Conservation (phyloP, 2,797 vertebrate genomes). For the Picus viridis region DNA sequence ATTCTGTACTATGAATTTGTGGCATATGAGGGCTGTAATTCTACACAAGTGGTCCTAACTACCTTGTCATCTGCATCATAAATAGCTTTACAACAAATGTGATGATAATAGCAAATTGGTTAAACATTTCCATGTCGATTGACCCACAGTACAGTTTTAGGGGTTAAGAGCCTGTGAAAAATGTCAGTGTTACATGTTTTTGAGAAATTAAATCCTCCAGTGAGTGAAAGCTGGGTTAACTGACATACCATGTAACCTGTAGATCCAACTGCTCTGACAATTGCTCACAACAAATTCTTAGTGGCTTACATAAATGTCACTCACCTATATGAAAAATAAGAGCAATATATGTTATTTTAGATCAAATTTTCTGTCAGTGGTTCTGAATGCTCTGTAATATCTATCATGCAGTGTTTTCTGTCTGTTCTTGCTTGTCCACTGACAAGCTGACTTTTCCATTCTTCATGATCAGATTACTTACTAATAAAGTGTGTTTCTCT, state of each 20-base stretch:
- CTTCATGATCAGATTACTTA: not conserved
- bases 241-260: not conserved
- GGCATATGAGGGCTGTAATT: not conserved
- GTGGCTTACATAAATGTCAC: not conserved
- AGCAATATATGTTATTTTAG: not conserved
- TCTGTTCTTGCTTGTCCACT: not conserved
- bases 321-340: not conserved
- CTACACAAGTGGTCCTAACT: not conserved
- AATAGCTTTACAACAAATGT: not conserved
- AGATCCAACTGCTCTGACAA: constrained; percentile 23
- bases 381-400: not conserved
- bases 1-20: not conserved
- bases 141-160: not conserved
- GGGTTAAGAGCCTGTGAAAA: not conserved
- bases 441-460: not conserved
- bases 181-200: not conserved
- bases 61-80: not conserved
- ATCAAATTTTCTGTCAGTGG: not conserved
- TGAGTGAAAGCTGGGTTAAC: not conserved
- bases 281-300: constrained; percentile 10
- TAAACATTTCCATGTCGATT: not conserved
- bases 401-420: not conserved
- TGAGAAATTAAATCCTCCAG: not conserved
- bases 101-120: not conserved
- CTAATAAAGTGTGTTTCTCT: not conserved